phyloP scores from a whole-genome alignment of 2,797 vertebrate species.

The Spatula clypeata region DNA sequence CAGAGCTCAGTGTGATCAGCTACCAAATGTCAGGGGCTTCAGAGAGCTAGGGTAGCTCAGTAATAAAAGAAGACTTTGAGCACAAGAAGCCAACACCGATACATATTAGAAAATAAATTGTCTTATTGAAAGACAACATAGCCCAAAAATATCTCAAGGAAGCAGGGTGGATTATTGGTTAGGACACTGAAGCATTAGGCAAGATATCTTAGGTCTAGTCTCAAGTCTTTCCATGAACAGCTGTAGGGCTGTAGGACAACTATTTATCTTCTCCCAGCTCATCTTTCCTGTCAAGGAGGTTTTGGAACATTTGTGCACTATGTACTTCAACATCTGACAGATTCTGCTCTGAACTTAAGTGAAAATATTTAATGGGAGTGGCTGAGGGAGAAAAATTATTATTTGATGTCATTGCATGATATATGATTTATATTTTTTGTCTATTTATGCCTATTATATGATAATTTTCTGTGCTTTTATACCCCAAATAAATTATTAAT shows the following conservation, averaged over 20 bases:
- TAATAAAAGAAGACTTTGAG: background rate
- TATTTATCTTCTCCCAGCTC: background rate
- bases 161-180: background rate
- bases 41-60: background rate
- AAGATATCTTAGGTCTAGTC: background rate
- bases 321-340: background rate
- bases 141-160: background rate
- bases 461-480: background rate
- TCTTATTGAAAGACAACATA: background rate
- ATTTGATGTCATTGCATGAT: background rate
- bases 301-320: background rate
- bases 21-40: background rate
- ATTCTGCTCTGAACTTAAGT: background rate
- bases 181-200: background rate
- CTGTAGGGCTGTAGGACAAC: background rate
- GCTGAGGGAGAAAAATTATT: background rate
- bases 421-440: background rate
- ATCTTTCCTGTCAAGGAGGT: background rate
- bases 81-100: background rate
- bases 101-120: background rate
- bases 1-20: background rate
- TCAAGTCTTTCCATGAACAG: background rate
- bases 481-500: background rate
- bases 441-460: background rate
- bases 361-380: background rate